Evolutionary conservation across 1,140 invertebrate species (phyloP), one percentile per base, ranked within the genome.

Genomic region (Phocides pigmalion): DNA sequence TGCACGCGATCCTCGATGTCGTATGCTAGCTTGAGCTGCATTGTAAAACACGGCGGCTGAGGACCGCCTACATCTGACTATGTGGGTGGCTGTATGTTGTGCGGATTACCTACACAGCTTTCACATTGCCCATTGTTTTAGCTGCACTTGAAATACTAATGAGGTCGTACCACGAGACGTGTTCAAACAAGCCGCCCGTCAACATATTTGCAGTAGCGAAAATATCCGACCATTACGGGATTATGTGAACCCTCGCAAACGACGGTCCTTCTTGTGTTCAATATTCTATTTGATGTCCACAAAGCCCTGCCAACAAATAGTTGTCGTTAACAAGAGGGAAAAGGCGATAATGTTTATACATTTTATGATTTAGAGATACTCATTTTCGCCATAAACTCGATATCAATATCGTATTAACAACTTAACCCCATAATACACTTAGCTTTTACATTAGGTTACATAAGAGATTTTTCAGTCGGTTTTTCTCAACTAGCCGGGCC

Each of bases 101-200:
- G 50, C 53, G 62, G 73, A 72, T 80, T 77, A 69, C 68, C 61
- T 67, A 63, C 66, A 35, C 64, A 62, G 66, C 79, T 86, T 86
- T 82, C 81, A 74, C 76, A 47, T 59, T 35, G 44, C 49, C 44
- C 61, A 84, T 84, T 84, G 82, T 83, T 78, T 73, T 68, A 20
- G 51, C 41, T 70, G 71, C 72, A 73, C 72, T 83, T 74, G 70
- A 79, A 81, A 73, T 80, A 78, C 66, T 75, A 80, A 83, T 76
- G 72, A 79, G 73, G 73, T 68, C 70, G 65, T 53, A 47, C 41
- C 28, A 62, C 32, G 47, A 61, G 39, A 50, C 41, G 19, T 44
- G 46, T 51, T 35, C 37, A 51, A 65, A 51, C 37, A 61, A 59
- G 25, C 15, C 54, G 42, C 5, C 41, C 6, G 42, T 46, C 41